Base-by-base conservation (phyloP, 2,797 vertebrate species). In the Sciurus carolinensis region DNA sequence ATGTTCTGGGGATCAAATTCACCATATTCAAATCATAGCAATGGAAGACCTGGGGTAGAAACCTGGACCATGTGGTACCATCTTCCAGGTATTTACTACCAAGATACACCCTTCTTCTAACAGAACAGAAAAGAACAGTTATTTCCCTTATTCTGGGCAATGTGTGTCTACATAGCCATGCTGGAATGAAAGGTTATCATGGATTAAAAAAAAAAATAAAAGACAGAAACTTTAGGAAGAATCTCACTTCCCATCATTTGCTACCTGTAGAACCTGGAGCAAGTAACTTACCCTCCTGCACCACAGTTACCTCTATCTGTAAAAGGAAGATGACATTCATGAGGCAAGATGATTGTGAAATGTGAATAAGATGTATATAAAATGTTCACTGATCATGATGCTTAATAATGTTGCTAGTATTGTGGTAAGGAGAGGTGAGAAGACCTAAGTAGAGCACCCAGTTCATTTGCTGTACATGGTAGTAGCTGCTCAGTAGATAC, bases 401-500 rank as follows among this genome's bases (percentile, higher is more conserved):
- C 39, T 22, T n/a, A 12, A 4, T 0, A 7, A 54, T 4, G 17
- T 33, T 22, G 13, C 30, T 4, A 8, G 36, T 0, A 10, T 20
- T 39, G 7, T 17, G 3, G 33, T 7, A 36, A 36, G 7, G 50
- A 47, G 1, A 0, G 28, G 13, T 3, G 30, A 42, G 73, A 59
- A 57, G 22, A 52, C 33, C 1, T 1, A 22, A 5, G 50, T 4
- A 11, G 4, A 50, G 17, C 5, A 1, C 2, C 26, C 5, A 5
- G 15, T 15, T 9, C 15, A 2, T 42, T 7, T 4, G 1, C n/a
- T 52, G 39, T n/a, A 11, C 17, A 1, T 1, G 42, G 30, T 5
- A 13, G 36, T 4, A 24, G 50, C 80, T 72, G 33, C 17, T 69
- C n/a, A 3, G 14, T 24, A 50, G 82, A 17, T 13, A 4, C 54